These are phyloP conservation scores for Drosophila arawakana DNA, from an alignment of 1,140 invertebrate genomes.

Conservation along the genomic window DNA sequence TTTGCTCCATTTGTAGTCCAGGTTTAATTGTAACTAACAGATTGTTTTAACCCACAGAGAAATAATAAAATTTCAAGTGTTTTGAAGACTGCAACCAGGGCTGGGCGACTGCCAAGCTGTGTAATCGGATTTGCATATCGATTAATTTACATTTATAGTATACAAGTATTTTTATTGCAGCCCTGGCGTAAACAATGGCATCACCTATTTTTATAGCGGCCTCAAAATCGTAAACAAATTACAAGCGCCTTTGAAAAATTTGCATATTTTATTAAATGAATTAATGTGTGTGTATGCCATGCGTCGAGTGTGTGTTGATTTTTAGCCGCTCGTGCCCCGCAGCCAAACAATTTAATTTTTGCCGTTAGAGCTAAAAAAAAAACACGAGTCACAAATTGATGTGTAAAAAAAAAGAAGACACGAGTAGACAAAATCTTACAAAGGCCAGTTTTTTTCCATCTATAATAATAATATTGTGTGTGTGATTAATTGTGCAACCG, in stretches of 20 bases:
- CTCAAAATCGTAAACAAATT: constrained; percentile 35
- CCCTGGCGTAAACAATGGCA: constrained; percentile 16
- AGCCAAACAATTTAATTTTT: constrained; percentile 46
- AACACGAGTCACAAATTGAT: constrained; percentile 60
- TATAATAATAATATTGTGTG: constrained; percentile 52
- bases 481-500: constrained; percentile 65
- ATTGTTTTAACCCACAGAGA: neutral
- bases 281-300: constrained; percentile 36
- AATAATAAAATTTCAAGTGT: neutral
- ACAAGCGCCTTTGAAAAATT: constrained; percentile 45
- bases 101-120: neutral
- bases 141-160: neutral
- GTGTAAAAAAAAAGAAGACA: constrained; percentile 1
- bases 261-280: constrained; percentile 68
- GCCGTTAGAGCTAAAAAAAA: constrained; percentile 54
- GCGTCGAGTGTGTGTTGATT: constrained; percentile 14
- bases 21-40: neutral
- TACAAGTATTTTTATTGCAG: neutral
- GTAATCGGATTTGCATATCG: constrained; percentile 2
- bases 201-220: constrained; percentile 18
- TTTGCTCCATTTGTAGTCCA: too few species aligned
- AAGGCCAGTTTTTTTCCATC: constrained; percentile 29
- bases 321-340: constrained; percentile 25
- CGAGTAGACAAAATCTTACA: constrained; percentile 1
- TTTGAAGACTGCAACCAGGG: neutral